Conservation (phyloP, 35 echinoderm and acorn worm species). For the Holothuria glaberrima region DNA sequence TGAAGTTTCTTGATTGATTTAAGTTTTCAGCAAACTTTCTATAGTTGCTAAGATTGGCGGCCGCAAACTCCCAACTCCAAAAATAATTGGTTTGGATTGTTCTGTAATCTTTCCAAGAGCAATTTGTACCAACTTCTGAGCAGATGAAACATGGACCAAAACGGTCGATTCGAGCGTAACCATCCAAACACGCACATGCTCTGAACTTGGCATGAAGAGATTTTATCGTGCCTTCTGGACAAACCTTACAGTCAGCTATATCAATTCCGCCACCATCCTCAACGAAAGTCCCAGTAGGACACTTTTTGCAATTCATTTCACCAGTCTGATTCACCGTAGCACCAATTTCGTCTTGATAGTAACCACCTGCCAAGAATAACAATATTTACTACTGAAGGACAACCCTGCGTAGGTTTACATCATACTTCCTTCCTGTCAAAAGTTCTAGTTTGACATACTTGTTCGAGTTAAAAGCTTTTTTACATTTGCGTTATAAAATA, state of each 20-base stretch:
- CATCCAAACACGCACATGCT: slow-evolving; percentile 53
- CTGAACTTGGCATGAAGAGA: slow-evolving; percentile 14
- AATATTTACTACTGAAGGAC: neutral
- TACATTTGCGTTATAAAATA: too few relatives aligned
- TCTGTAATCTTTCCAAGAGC: slow-evolving; percentile 32
- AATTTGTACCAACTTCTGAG: slow-evolving; percentile 35
- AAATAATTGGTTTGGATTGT: slow-evolving; percentile 12
- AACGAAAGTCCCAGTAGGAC: slow-evolving; percentile 54
- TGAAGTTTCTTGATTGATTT: neutral
- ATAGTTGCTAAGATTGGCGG: neutral
- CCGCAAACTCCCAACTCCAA: slow-evolving; percentile 42
- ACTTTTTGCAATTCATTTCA: slow-evolving; percentile 26
- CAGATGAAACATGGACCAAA: slow-evolving; percentile 37
- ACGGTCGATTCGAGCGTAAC: slow-evolving; percentile 31
- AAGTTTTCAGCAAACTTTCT: neutral
- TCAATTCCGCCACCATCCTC: neutral
- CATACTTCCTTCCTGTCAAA: too few relatives aligned
- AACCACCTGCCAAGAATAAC: slow-evolving; percentile 43
- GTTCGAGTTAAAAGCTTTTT: too few relatives aligned
- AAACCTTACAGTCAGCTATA: slow-evolving; percentile 48
- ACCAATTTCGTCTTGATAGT: slow-evolving; percentile 51
- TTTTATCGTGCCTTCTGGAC: slow-evolving; percentile 58
- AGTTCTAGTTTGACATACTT: too few relatives aligned
- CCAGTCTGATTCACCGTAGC: neutral
- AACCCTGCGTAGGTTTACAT: too few relatives aligned